Percentiles rank a stretch among this genome's conserved stretches.
phyloP scores from a whole-genome alignment of 1,140 invertebrate genomes.

The Bombus pyrosoma region DNA sequence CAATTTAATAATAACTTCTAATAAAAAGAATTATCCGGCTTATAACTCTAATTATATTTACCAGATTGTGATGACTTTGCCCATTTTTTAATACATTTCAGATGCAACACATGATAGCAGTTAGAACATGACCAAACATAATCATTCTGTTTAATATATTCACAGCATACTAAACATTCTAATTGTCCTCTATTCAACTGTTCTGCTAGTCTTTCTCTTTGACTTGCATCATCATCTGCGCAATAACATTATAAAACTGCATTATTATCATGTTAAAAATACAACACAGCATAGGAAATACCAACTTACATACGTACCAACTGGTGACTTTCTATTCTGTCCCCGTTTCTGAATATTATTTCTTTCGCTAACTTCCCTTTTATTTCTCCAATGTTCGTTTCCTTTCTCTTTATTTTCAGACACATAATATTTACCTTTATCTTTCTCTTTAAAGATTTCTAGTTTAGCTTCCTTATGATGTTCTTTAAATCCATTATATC shows the following conservation, averaged over 20 bases:
- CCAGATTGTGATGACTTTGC: conserved; percentile 90
- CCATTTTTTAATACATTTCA: conserved; percentile 96
- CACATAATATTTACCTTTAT: conserved; percentile 62
- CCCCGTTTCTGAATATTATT: conserved; percentile 52
- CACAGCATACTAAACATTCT: conserved; percentile 97
- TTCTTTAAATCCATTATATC: conserved; percentile 56
- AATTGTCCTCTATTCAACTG: conserved; percentile 89
- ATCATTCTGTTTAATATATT: conserved; percentile 89
- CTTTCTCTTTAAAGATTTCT: conserved; percentile 61
- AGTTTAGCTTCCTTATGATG: conserved; percentile 63
- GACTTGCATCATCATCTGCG: conserved; percentile 84
- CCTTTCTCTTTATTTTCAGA: conserved; percentile 64
- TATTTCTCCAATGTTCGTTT: conserved; percentile 72
- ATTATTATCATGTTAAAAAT: neutral
- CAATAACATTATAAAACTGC: conserved; percentile 11
- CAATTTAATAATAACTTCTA: neutral
- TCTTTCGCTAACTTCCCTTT: conserved; percentile 53
- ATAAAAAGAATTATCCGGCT: neutral
- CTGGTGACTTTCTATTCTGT: conserved; percentile 68
- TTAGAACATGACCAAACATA: conserved; percentile 94
- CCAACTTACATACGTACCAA: conserved; percentile 58
- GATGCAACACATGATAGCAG: conserved; percentile 95
- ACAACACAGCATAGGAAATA: neutral
- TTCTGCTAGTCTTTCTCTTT: conserved; percentile 91
- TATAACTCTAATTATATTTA: conserved; percentile 64